These are phyloP conservation scores for Ophion costatus DNA, from an alignment of 2,888 invertebrate species.

Conservation along the genomic window DNA sequence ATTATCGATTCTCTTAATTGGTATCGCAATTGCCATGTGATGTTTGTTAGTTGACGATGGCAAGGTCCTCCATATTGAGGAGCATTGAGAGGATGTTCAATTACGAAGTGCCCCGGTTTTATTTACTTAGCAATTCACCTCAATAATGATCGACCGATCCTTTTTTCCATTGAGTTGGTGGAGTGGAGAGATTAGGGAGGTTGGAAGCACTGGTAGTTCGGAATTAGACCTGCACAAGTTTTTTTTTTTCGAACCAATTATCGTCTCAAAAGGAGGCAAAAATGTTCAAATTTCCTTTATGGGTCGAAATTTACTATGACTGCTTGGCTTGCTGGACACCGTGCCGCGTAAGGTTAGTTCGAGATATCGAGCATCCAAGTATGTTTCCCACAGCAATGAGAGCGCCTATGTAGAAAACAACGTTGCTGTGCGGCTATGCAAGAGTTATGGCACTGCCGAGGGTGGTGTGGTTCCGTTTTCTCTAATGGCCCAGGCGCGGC, in stretches of 20 bases:
- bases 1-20: slow-evolving; percentile 15
- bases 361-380: background rate
- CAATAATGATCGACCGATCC: too few species aligned
- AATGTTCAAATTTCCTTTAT: background rate
- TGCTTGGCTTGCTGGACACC: background rate
- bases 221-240: too few species aligned
- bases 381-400: background rate
- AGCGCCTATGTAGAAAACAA: background rate
- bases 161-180: too few species aligned
- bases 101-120: too few species aligned
- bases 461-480: slow-evolving; percentile 47
- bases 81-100: too few species aligned
- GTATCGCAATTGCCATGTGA: background rate
- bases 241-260: too few species aligned
- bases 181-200: too few species aligned
- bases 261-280: background rate
- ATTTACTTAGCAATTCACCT: too few species aligned
- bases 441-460: slow-evolving; percentile 42
- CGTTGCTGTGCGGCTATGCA: background rate
- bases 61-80: background rate
- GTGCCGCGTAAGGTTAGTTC: too few species aligned
- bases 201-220: too few species aligned
- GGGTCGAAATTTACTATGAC: background rate
- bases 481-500: slow-evolving; percentile 53
- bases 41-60: background rate